Evolutionary conservation across 2,113 vertebrate species (phyloP), one percentile per base, ranked within the genome.

Genomic region (Salvelinus fontinalis): DNA sequence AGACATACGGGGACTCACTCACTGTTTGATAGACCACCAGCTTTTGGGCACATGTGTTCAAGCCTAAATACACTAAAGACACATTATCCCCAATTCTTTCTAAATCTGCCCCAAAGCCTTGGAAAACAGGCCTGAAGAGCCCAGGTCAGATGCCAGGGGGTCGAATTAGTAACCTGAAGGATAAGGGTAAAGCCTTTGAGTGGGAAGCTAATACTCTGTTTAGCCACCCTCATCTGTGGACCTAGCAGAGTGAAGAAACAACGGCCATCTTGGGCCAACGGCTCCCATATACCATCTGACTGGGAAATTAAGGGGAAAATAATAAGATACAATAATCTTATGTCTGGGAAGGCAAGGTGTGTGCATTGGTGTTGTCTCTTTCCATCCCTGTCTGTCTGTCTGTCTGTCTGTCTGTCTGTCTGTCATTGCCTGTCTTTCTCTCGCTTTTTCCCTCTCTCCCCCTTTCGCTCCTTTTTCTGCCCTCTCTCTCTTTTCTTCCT

Each of bases 101-200:
- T 80, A 87, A 90, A 83, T 87, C 88, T 87, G 69, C 76, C 79
- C 39, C 76, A 88, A 85, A 92, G 87, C 89, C 89, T 81, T 51
- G 71, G 77, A 85, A 91, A 89, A 85, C 75, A 89, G 86, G 86
- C 85, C 83, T 68, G 87, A 74, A 87, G 83, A 79, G 85, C 88
- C 83, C 80, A 88, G 83, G 78, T 86, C 86, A 90, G 84, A 88
- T 90, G 89, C 87, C 89, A 81, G 62, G 87, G 90, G 80, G 82
- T 86, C 67, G 75, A 69, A 82, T 70, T 1, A 83, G 69, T 92
- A 87, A 93, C 93, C 94, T 90, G 85, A 85, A 92, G 91, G 90
- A 93, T 91, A 90, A 90, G 79, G 83, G 84, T 85, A 94, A 93
- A 92, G 89, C 92, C 88, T 94, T 92, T 92, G 93, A 93, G 89